Base-by-base conservation (phyloP, 2,888 invertebrate species). In the Pherbina coryleti region DNA sequence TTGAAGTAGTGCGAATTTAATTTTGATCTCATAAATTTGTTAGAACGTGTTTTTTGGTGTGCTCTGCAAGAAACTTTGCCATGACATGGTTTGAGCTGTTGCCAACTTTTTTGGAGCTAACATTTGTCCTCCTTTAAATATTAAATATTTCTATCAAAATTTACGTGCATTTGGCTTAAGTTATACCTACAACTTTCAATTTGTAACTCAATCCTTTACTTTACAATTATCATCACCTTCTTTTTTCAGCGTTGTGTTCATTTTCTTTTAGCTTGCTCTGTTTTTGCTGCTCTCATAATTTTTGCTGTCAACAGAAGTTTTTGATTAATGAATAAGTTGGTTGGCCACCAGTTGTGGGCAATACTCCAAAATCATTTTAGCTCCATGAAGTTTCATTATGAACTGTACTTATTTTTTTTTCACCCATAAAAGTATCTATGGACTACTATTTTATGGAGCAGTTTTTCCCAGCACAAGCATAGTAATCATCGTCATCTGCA, bases 281-380 rank as follows among this genome's bases (percentile, higher is more conserved):
- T 34, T 34, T 37, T 67, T 67, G 34, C 69, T 31, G 19, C 5
- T 64, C 31, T 14, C 28, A 49, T 51, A 25, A 49, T 69, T 51
- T 28, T 17, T 17, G 69, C 49, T 28, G 69, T 69, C 69, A 69
- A 51, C 69, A 69, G n/a, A n/a, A 69, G 69, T 69, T 69, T 69
- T 69, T 69, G 69, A 69, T 69, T 51, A 69, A 69, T 69, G 69
- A 69, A 69, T 51, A 28, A 69, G 64, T 31, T n/a, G 64, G 28
- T 22, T 11, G 25, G n/a, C 3, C 11, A 25, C 25, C 25, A 2
- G 22, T 60, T 60, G 11, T 19, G 57, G 19, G 25, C 57, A 60
- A 60, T 14, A 28, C 57, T 25, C 19, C 57, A 60, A 55, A 19
- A 55, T 55, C 57, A 25, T 60, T 22, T 22, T 8, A 55, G 19